Evolutionary conservation across 2,797 vertebrate species (phyloP), one percentile per base, ranked within the genome.

Genomic region (Gallinago solitaria): DNA sequence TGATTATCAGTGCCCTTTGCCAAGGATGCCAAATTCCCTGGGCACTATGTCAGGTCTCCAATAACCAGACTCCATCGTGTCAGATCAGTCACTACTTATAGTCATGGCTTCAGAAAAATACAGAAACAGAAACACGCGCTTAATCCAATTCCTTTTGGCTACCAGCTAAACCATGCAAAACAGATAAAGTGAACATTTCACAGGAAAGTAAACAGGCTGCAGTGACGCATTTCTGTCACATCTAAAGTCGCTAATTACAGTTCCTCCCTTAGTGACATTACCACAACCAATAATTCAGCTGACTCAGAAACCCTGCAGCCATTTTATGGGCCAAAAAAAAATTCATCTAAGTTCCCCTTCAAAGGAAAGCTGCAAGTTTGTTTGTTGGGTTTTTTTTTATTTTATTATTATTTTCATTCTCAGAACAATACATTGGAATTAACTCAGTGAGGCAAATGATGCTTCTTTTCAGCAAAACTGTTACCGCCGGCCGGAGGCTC

Each of bases 381-480:
- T 24, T 48, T 48, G 39, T 64, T 57, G 21, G 11, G 24, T 18
- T 14, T 35, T 18, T 16, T 48, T 14, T 35, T 48, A 27, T 18
- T 20, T 48, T 17, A 59, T 59, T 43, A 59, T 64, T 64, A 30
- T 64, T 64, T 64, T 64, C 43, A 32, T 43, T 6, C 45, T 64
- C 70, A 48, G 80, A 89, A 96, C 70, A 90, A 83, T 43, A 82
- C 13, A 27, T 0, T 54, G 83, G 79, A 69, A 91, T 83, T 37
- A 87, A 96, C 16, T 53, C 88, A 83, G 78, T 65, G 73, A 95
- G 81, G 89, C 87, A 95, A 95, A 95, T 2, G 79, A 86, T 83
- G 90, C 61, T 25, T 74, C 54, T 89, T 95, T 89, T 92, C 94
- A 94, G 92, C 92, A 85, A 61, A 77, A 25, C 3, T 21, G 75